Evolutionary conservation across 2,113 vertebrate genomes (phyloP).

Genomic region (Phycodurus eques): DNA sequence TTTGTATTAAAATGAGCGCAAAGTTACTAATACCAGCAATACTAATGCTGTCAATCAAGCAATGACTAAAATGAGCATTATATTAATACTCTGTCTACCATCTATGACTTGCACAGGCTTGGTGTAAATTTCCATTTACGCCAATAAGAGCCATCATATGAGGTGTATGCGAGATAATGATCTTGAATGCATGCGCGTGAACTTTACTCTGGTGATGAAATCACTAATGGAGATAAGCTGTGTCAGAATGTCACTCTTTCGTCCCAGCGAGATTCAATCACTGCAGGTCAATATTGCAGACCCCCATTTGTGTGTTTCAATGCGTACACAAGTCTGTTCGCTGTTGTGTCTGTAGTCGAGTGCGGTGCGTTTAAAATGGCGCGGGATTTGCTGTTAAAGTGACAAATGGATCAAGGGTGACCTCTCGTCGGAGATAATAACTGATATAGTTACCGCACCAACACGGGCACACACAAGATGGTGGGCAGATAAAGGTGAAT

Average conservation of each 20-base stretch:
- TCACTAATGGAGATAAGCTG: conserved; percentile 28
- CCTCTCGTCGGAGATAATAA: conserved; percentile 19
- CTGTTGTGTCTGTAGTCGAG: neutral
- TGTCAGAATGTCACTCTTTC: neutral
- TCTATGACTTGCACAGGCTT: neutral
- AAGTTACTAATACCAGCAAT: no score
- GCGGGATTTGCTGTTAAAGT: neutral
- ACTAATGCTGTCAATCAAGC: no score
- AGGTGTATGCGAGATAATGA: neutral
- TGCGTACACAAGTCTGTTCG: neutral
- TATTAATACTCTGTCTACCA: neutral
- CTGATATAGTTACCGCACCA: conserved; percentile 18
- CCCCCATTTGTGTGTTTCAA: neutral
- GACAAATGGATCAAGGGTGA: conserved; percentile 40
- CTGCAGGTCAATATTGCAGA: neutral
- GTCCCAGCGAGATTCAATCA: neutral
- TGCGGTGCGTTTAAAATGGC: neutral
- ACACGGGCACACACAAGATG: conserved; percentile 11
- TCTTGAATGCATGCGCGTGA: neutral
- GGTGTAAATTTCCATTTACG: neutral
- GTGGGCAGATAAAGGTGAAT: conserved; percentile 29
- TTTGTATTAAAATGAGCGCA: no score
- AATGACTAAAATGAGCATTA: neutral
- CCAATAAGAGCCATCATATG: neutral
- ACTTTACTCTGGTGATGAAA: conserved; percentile 28